phyloP scores from a whole-genome alignment of 2,888 invertebrate species.

The Hanleya hanleyi region DNA sequence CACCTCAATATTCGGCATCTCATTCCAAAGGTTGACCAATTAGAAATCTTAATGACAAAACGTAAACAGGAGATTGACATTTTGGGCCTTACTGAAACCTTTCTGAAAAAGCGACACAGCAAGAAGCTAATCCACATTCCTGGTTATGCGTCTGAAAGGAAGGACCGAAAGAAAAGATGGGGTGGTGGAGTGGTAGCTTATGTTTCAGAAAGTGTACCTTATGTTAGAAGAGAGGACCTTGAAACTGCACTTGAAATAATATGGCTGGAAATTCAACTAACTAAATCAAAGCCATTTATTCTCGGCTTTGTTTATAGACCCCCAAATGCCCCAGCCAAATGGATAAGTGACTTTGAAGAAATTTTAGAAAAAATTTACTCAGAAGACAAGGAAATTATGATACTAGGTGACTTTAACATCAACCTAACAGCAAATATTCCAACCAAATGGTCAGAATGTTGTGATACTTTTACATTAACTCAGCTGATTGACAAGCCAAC shows the following conservation, averaged over 20 bases:
- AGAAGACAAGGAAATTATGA: not conserved
- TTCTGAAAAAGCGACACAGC: not conserved
- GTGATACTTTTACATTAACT: not conserved
- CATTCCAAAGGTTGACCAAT: no score
- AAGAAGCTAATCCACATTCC: not conserved
- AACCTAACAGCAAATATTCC: not conserved
- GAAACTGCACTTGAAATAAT: not conserved
- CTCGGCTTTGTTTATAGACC: constrained; percentile 12
- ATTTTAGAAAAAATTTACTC: not conserved
- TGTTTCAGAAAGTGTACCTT: not conserved
- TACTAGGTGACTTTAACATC: constrained; percentile 1
- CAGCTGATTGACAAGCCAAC: not conserved
- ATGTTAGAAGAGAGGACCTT: not conserved
- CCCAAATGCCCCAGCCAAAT: not conserved
- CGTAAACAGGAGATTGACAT: not conserved
- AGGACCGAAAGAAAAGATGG: not conserved
- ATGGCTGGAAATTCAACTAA: not conserved
- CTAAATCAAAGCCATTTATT: not conserved
- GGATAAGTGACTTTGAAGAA: not conserved
- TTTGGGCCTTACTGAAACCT: not conserved
- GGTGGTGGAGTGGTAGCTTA: not conserved
- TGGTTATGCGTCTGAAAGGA: not conserved
- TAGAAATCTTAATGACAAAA: no score
- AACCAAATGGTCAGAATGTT: not conserved
- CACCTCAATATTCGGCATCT: no score